phyloP scores from a whole-genome alignment of 2,113 vertebrate species.

The Anolis sagrei region DNA sequence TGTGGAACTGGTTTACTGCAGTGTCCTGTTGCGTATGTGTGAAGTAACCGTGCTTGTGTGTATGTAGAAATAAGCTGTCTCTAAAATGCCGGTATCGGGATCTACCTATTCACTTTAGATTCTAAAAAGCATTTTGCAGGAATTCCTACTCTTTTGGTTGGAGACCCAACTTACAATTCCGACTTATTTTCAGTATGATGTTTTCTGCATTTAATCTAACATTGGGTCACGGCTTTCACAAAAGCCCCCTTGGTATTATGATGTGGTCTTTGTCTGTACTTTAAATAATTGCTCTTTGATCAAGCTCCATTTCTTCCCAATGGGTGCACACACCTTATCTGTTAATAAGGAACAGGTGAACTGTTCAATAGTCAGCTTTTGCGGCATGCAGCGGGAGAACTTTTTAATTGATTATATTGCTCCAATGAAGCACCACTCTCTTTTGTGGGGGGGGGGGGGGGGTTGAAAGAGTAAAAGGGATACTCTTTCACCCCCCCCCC shows the following conservation, averaged over 20 bases:
- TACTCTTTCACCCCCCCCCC: constrained; percentile 42
- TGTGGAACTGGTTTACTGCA: too few relatives aligned
- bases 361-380: constrained; percentile 49
- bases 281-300: constrained; percentile 66
- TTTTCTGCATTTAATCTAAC: not conserved
- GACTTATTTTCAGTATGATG: not conserved
- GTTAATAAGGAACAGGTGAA: constrained; percentile 66
- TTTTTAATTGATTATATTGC: constrained; percentile 69
- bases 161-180: not conserved
- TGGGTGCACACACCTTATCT: constrained; percentile 60
- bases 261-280: constrained; percentile 50
- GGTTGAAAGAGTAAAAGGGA: constrained; percentile 68
- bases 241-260: constrained; percentile 24
- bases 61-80: not conserved
- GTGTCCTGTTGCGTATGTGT: too few relatives aligned
- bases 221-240: constrained; percentile 29
- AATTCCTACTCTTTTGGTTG: too few relatives aligned
- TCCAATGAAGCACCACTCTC: constrained; percentile 61
- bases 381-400: constrained; percentile 55
- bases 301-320: not conserved
- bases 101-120: too few relatives aligned
- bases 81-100: not conserved
- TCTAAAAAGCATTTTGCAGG: too few relatives aligned
- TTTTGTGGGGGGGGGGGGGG: constrained; percentile 51
- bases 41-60: not conserved